Percentiles rank a stretch among this genome's conserved stretches.
These are phyloP conservation scores for Dolichoris vasculosae DNA, from an alignment of 1,140 invertebrate genomes.

Conservation along the genomic window DNA sequence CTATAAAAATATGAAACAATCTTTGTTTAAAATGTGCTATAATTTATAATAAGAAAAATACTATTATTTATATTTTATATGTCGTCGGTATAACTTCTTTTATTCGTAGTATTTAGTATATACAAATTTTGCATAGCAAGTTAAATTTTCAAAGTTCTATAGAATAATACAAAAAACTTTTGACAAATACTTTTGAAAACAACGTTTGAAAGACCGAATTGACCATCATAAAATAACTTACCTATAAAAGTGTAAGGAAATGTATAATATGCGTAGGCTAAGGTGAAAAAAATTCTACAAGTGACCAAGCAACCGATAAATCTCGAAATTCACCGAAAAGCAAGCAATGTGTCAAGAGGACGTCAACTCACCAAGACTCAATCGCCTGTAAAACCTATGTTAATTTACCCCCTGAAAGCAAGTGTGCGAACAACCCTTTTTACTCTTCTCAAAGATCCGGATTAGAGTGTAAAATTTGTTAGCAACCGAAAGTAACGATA, in stretches of 20 bases:
- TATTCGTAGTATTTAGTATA: not conserved
- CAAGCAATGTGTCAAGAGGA: constrained; percentile 42
- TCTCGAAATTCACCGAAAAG: constrained; percentile 1
- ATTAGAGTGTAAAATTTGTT: constrained; percentile 36
- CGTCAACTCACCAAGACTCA: not conserved
- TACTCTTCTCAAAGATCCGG: not conserved
- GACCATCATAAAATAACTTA: not conserved
- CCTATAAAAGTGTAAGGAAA: constrained; percentile 13
- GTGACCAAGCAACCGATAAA: not conserved
- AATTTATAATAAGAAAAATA: not conserved
- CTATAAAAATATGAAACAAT: no score
- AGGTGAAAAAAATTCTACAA: not conserved
- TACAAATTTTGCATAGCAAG: not conserved
- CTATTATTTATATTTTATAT: not conserved
- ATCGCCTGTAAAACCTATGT: constrained; percentile 19
- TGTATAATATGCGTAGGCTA: not conserved
- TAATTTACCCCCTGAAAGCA: not conserved
- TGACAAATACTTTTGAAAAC: not conserved
- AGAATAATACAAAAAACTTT: not conserved
- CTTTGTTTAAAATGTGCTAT: not conserved
- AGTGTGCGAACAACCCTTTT: constrained; percentile 29
- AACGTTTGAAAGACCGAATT: not conserved
- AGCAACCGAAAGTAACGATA: not conserved
- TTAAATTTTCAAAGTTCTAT: not conserved
- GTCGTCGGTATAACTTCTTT: not conserved